Evolutionary conservation across 2,888 invertebrate species (phyloP), one percentile per base, ranked within the genome.

Genomic region (Nezara viridula): DNA sequence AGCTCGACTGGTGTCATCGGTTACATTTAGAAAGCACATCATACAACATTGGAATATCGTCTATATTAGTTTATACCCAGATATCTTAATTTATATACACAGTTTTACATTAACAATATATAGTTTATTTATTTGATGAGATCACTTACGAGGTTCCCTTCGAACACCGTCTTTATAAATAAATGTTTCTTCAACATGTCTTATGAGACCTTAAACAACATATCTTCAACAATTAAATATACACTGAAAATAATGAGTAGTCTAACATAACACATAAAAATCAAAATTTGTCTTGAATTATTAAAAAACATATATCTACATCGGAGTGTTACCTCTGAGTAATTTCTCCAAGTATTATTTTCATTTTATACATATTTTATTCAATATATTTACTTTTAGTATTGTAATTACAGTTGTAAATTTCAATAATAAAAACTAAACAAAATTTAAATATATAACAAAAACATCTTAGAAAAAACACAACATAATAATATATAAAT

Each of bases 1-100:
- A 88, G 88, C 88, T 66, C 88, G 47, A 88, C 24, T 77, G 81
- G 88, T 81, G 88, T 88, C 88, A 88, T 88, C 50, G 73, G 77
- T 81, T 60, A 47, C 40, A 88, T 50, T 60, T 49, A 85, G 88
- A 55, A 85, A 81, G 81, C 88, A 60, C 88, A 81, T 77, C 37
- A 88, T 49, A 88, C 77, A 85, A 77, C 66, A 77, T 88, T 49
- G 44, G n/a, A 44, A 47, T 44, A 47, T 66, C 66, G 3, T 24
- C 37, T 55, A 44, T 44, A 73, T 44, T 66, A 88, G 40, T 27
- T 47, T 60, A 55, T 73, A n/a, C 49, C 49, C 73, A 66, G 0
- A 73, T 88, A 88, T 32, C 37, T 60, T 88, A 40, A 73, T 85
- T 32, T 88, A 32, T 86, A 52, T 86, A 86, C 55, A 86, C 52